These are phyloP conservation scores for Peromyscus polionotus DNA, from an alignment of 2,113 vertebrate genomes.

Conservation along the genomic window DNA sequence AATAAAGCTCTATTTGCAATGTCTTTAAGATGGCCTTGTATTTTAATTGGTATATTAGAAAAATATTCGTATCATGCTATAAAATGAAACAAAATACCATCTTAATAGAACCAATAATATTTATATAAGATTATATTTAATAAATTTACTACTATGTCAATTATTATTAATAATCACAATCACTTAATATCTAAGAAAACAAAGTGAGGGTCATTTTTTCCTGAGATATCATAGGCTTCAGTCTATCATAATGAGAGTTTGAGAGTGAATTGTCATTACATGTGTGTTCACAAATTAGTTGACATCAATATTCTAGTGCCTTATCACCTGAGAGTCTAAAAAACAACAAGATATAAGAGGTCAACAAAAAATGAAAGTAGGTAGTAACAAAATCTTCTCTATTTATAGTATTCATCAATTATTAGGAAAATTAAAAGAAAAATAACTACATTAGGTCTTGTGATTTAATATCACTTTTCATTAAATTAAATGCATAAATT, in stretches of 20 bases:
- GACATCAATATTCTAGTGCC: neutral
- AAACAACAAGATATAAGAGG: neutral
- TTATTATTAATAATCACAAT: neutral
- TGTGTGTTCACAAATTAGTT: neutral
- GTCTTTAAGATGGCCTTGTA: neutral
- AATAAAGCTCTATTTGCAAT: neutral
- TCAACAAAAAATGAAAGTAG: no score
- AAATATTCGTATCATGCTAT: neutral
- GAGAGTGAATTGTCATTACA: neutral
- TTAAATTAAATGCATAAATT: neutral
- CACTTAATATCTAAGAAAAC: neutral
- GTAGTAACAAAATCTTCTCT: neutral
- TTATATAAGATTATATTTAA: neutral
- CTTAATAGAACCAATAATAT: neutral
- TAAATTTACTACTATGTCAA: neutral
- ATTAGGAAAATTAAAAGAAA: neutral
- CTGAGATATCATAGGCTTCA: neutral
- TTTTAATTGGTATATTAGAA: neutral
- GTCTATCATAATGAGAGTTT: neutral
- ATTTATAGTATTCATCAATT: neutral
- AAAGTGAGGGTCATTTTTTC: neutral
- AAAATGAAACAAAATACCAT: neutral
- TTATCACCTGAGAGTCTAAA: neutral
- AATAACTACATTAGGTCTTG: neutral
- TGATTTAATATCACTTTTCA: neutral